These are phyloP conservation scores for Drosophila ficusphila DNA, from an alignment of 1,140 invertebrate species.

Conservation along the genomic window DNA sequence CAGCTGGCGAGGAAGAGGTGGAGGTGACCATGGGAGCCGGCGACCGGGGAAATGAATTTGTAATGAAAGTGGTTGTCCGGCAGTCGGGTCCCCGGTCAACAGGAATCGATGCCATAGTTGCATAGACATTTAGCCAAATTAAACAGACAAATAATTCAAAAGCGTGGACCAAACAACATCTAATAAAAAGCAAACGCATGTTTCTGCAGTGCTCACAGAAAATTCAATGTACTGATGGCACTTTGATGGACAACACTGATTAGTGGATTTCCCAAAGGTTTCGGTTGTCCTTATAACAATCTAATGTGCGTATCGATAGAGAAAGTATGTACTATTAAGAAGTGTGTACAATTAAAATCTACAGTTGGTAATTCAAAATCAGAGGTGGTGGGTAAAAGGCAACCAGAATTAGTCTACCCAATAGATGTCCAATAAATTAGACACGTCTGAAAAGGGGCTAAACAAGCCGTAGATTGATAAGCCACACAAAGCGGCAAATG, in stretches of 20 bases:
- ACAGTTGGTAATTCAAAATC: too few relatives aligned
- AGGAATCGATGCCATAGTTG: constrained; percentile 11
- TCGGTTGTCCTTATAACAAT: too few relatives aligned
- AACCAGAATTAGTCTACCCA: not conserved
- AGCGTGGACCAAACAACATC: constrained; percentile 10
- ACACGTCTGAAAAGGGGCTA: constrained; percentile 3
- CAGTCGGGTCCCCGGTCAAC: constrained; percentile 16
- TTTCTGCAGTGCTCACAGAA: not conserved
- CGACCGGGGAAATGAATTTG: constrained; percentile 70
- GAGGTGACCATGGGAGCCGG: constrained; percentile 20
- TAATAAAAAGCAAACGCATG: constrained; percentile 13
- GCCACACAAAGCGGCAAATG: constrained; percentile 1
- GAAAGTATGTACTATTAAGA: too few relatives aligned
- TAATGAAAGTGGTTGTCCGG: constrained; percentile 67
- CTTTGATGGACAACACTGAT: constrained; percentile 6
- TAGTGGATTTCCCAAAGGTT: not conserved
- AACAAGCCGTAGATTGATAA: not conserved
- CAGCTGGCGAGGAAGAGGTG: constrained; percentile 46
- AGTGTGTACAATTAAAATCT: too few relatives aligned
- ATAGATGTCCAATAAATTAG: constrained; percentile 12
- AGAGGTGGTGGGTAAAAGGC: too few relatives aligned
- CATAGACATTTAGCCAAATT: constrained; percentile 50
- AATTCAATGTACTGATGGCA: not conserved
- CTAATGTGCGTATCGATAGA: too few relatives aligned
- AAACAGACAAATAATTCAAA: constrained; percentile 52